Base-by-base conservation (phyloP, 2,888 invertebrate species). In the Drosophila affinis region DNA sequence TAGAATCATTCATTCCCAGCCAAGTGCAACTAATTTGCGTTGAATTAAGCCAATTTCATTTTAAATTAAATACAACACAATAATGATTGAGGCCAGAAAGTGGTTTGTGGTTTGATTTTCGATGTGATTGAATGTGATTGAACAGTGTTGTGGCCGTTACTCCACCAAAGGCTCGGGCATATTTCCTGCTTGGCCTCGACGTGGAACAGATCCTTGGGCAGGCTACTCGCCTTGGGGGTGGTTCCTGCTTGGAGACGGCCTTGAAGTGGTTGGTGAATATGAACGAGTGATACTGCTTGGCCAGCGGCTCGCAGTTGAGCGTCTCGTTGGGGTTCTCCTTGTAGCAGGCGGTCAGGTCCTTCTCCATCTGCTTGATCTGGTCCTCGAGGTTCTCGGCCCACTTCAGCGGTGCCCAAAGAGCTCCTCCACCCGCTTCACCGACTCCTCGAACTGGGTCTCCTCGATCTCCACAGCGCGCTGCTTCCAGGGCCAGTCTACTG, bases 231-330 rank as follows among this genome's bases (percentile, higher is more conserved):
- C 14, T 21, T 4, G 14, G 17, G 21, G 21, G 21, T 3, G 3
- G 21, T 0, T 10, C 53, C 10, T 17, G 32, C 10, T 56, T 71
- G 0, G 48, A 34, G 29, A 64, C 44, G 6, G 51, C 58, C 10
- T 21, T 51, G 12, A 48, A 39, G 18, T 84, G 84, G n/a, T 65
- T 85, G 14, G 62, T 55, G 17, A 84, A 86, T n/a, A 84, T 76
- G 53, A 72, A 84, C 3, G 21, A 54, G 29, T 86, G 83, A 47
- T 82, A 84, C n/a, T 73, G 63, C n/a, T 67, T 75, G 6, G 86
- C 81, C 56, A 84, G 51, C n/a, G 29, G 17, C 7, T 78, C 72
- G 27, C 84, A 84, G 9, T 82, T 69, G 1, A 84, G 71, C 2
- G 83, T 68, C 53, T 84, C 79, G n/a, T 62, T 27, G 39, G 69